Base-by-base conservation (phyloP, 2,888 invertebrate species). In the Synergus gifuensis region DNA sequence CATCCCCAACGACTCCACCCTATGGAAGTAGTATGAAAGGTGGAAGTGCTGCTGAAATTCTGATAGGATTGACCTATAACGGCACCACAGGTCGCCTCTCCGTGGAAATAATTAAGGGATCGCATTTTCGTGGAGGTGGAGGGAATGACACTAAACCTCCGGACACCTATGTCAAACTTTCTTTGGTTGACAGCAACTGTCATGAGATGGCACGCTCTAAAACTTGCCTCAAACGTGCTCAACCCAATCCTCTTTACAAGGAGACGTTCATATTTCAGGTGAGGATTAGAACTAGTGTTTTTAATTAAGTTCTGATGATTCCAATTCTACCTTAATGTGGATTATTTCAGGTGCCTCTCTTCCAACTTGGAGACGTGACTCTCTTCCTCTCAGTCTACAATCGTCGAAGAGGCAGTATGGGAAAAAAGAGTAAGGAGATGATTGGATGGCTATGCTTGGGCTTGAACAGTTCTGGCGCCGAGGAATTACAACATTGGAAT, bases 391-490 rank as follows among this genome's bases (percentile, higher is more conserved):
- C 98, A 0, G 97, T 98, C 79, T 98, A 98, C 94, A 96, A 95
- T 90, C 97, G 98, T 91, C 96, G 97, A 84, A 96, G 98, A 86
- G 97, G 98, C 91, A 96, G 96, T 84, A 98, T 98, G 93, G 96
- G 97, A 85, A 96, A 96, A 86, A 98, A 98, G 91, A 96, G 97
- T 86, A 97, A 98, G 90, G 98, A 98, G 92, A 97, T 98, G 97
- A 97, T 98, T 86, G 98, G 98, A 82, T 98, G 98, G 98, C 98
- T 98, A 93, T 97, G 98, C 82, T 93, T 98, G 80, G 98, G 98
- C 8, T 94, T 97, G 91, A 98, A 97, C 93, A 96, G 97, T 86
- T 98, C 98, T 79, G 98, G 98, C 36, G 96, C 98, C 78, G 98
- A 98, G 90, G 98, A 98, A 92, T 94, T 96, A 79, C 95, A 97